Base-by-base conservation (phyloP, 1,140 invertebrate genomes). In the Anoplolepis gracilipes region DNA sequence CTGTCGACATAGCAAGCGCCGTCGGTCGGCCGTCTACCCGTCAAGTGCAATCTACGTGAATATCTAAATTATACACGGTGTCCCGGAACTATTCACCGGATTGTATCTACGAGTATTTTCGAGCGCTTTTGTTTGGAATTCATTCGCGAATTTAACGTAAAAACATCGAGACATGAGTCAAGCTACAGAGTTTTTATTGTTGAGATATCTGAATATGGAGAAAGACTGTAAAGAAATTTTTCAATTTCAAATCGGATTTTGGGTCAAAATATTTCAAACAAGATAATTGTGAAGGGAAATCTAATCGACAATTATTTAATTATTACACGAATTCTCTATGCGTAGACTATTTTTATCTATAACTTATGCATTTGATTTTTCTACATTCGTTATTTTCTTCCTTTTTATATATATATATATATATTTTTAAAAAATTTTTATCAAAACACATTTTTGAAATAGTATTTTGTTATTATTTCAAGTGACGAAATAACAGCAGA, bases 1-100 rank as follows among this genome's bases (percentile, higher is more conserved):
- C 87, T 88, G 88, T 89, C 88, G 78, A 25, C 65, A 79, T 64
- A 46, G 87, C 49, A 69, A 86, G 69, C 64, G 67, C 30, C 42
- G 49, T 16, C 30, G 64, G 53, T 13, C 65, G 67, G n/a, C 78
- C 53, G 67, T 82, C 78, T 53, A 61, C 59, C 78, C 67, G 78
- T 82, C 78, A 82, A 82, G n/a, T 73, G 53, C 67, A 82, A 82
- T 82, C 78, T 82, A 82, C 67, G 42, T 82, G 78, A 82, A 82
- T 82, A 82, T 82, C 78, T 82, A 82, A 82, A 82, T 82, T 82
- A 82, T 82, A 82, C 67, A 82, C 36, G 36, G 78, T 82, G 78
- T 82, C 67, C 67, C 67, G 78, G 78, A 82, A 73, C 67, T 72
- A 82, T 8, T 2, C 64, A 11, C 19, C 46, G 36, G n/a, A 7